Evolutionary conservation across 2,888 invertebrate species (phyloP), one percentile per base, ranked within the genome.

Genomic region (Agonopterix alstromeriana): DNA sequence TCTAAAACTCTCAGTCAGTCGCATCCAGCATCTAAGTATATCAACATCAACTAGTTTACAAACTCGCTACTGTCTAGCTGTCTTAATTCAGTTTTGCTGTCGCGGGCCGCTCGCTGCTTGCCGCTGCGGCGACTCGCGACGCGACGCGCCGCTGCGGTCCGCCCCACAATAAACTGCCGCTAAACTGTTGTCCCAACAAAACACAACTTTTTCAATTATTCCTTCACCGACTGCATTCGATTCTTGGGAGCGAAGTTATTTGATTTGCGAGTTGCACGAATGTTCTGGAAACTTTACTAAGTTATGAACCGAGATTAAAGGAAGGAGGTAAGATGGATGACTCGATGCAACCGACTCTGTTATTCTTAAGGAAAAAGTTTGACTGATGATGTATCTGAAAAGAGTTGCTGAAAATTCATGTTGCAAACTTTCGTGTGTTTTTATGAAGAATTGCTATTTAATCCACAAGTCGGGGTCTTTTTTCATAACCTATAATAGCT

Each of bases 71-170:
- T 67, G 67, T 71, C 68, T 62, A 56, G 64, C 63, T 67, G 74
- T 75, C 74, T 75, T 76, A 77, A 77, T 77, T 72, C 77, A 73
- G 75, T 76, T 74, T 60, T 63, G 63, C 57, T 74, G 71, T 77
- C 69, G 63, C 62, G 54, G 66, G 67, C 55, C 51, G 53, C 51
- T 38, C 51, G 53, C 51, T 38, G 49, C 50, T 44, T 44, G 8
- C 67, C 73, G 65, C 70, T 59, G 70, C 65, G 63, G 55, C 70
- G 64, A 27, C 12, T 7, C 8, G 3, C 38, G 10, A n/a, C 40
- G 10, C 9, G 5, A 1, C 11, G 14, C 14, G 14, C 10, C 17
- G 17, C 47, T 14, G 8, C 36, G 42, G 12, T 10, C 14, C 10
- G 9, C 36, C 14, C 11, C 43, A 10, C 46, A 8, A 68, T 68